Base-by-base conservation (phyloP, 2,888 invertebrate genomes). In the Orthosia gothica region DNA sequence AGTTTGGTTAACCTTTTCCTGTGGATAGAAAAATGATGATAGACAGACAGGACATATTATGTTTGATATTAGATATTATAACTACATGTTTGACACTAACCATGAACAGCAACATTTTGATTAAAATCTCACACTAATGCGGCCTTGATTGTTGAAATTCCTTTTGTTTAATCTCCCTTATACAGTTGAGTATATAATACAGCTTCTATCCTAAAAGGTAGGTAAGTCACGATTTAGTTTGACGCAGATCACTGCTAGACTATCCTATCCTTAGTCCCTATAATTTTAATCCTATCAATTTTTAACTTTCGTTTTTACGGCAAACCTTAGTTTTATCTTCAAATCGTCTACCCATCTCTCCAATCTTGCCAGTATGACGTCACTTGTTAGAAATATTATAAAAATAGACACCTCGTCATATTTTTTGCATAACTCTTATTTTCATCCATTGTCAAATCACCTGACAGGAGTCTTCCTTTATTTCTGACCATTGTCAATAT, bases 401-500 rank as follows among this genome's bases (percentile, higher is more conserved):
- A 45, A 74, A 57, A 64, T 47, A 52, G 54, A 55, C 9, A 15
- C 49, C 15, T 55, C 16, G 16, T 64, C 70, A 67, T 57, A 50
- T 61, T 82, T 81, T 82, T 81, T 82, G n/a, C 5, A 1, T 15
- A 20, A 70, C 54, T 61, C 20, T 62, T 71, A 71, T 76, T 85
- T 82, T 76, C 71, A 61, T 58, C 63, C 12, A 73, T 64, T 72
- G 76, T 74, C 66, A 83, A 52, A 70, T 66, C 64, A 74, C 45
- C 76, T 79, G 84, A 74, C 82, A 83, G 76, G 66, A 71, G 70
- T 73, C 68, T 71, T 67, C 61, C 68, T 67, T 64, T 63, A 70
- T 81, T 64, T 73, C 40, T 32, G 16, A 11, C 61, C 61, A 73
- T 81, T 87, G 87, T 89, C 88, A 89, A 79, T 76, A 59, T 77